Evolutionary conservation across 2,797 vertebrate genomes (phyloP), one percentile per base, ranked within the genome.

Genomic region (Pipistrellus kuhlii): DNA sequence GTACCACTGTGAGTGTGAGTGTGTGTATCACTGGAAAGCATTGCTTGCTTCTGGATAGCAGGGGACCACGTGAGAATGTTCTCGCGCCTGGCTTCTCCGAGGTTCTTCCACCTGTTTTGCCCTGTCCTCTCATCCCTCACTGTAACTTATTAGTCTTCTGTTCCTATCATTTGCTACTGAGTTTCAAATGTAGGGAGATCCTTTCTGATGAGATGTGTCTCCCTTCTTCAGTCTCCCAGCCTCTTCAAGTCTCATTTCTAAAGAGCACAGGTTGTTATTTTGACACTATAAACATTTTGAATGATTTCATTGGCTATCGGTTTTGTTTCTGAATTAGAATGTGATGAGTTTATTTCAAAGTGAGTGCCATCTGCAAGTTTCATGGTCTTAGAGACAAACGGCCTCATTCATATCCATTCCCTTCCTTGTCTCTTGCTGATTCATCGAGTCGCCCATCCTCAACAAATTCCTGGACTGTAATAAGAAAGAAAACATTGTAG

Each of bases 401-500:
- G n/a, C 41, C 38, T 46, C 25, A 25, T 35, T 30, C 90, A 85
- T 53, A 85, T 91, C 86, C 64, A 48, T 82, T 95, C 57, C n/a
- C 18, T 57, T 64, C 38, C 59, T 95, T 59, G 5, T 68, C 80
- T 90, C 91, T 86, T 84, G 9, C 85, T 92, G 46, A 86, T 69
- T 0, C 55, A 44, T 25, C 7, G n/a, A 55, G 46, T 44, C 48
- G 5, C 64, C 21, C 8, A 18, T 48, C 57, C 64, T 21, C 41
- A 66, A 11, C 38, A 38, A 20, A 38, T 68, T 59, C 18, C 51
- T 59, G 3, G 0, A 72, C 27, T 66, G 12, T 88, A 71, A 83
- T 25, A 91, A 23, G 89, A 88, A 95, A 89, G 2, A 15, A 95
- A 85, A 66, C 35, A 75, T 77, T 68, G 51, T 20, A 91, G 66